phyloP scores from a whole-genome alignment of 2,113 vertebrate species.

The Pteruthius melanotis region DNA sequence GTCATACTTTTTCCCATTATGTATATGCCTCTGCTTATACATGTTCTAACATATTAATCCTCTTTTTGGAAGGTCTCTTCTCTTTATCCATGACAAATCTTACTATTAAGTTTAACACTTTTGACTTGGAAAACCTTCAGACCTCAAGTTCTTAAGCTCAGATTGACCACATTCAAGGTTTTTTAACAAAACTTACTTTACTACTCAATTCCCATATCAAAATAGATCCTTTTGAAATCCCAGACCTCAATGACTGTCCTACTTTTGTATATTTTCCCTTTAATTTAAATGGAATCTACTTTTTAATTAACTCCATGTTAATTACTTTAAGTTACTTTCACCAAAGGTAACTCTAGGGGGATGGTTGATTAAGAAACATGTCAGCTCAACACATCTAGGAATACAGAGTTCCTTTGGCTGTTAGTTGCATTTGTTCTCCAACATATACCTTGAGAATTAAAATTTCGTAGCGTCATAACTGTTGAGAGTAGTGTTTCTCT shows the following conservation, averaged over 20 bases:
- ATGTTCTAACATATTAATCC: neutral
- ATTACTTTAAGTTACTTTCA: slow-evolving; percentile 12
- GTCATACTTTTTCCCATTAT: neutral
- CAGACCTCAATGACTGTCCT: neutral
- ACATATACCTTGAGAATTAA: neutral
- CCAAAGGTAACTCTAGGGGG: neutral
- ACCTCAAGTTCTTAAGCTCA: neutral
- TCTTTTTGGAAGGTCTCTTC: neutral
- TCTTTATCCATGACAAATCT: neutral
- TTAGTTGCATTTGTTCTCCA: neutral
- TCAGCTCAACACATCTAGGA: slow-evolving; percentile 7
- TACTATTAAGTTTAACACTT: neutral
- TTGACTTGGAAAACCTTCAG: neutral
- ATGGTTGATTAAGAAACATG: slow-evolving; percentile 21
- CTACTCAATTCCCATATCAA: neutral
- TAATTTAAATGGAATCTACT: slow-evolving; percentile 4
- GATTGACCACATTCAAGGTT: neutral
- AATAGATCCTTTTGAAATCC: slow-evolving; percentile 4
- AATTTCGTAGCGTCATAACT: neutral
- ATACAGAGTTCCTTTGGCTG: slow-evolving; percentile 1
- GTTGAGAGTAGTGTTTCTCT: neutral
- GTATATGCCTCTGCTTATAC: neutral
- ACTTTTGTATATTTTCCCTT: neutral
- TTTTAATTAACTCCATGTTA: slow-evolving; percentile 32
- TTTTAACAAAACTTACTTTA: neutral